A percentile compares a stretch with the other conserved stretches of the same genome.
Evolutionary conservation across 1,140 invertebrate species (phyloP).

Genomic region (Pseudomyrmex cubaensis): DNA sequence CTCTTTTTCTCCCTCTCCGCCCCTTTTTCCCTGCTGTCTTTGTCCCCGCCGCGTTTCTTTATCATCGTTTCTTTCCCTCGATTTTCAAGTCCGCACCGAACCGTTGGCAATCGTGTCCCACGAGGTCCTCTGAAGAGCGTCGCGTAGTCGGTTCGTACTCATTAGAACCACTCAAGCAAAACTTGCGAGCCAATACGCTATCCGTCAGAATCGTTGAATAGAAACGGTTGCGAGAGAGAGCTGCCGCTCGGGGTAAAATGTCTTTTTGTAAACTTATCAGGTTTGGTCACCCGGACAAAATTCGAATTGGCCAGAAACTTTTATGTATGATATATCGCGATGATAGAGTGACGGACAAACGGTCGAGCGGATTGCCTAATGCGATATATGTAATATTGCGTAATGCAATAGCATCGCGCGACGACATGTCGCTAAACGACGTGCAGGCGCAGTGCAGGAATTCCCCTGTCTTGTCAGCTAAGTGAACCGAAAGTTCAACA

Average conservation of each 20-base stretch:
- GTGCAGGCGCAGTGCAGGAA: neutral
- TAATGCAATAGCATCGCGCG: neutral
- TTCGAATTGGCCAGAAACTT: slow-evolving; percentile 8
- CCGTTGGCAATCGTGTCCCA: slow-evolving; percentile 61
- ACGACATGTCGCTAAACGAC: too few relatives aligned
- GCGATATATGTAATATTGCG: slow-evolving; percentile 1
- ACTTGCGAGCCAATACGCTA: neutral
- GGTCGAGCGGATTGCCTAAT: too few relatives aligned
- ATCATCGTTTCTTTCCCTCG: slow-evolving; percentile 28
- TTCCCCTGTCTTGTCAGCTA: neutral
- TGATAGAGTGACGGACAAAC: neutral
- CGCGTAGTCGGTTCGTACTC: slow-evolving; percentile 42
- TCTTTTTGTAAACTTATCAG: neutral
- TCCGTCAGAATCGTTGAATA: neutral
- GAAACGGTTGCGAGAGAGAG: slow-evolving; percentile 19
- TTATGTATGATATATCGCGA: neutral
- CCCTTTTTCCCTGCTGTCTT: neutral
- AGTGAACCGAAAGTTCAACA: slow-evolving; percentile 9
- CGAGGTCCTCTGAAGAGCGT: slow-evolving; percentile 14
- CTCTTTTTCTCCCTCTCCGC: neutral
- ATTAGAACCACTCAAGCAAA: slow-evolving; percentile 51
- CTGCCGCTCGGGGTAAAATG: neutral
- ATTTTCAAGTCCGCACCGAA: slow-evolving; percentile 52
- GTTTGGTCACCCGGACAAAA: neutral
- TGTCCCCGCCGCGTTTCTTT: slow-evolving; percentile 22